Evolutionary conservation across 1,140 invertebrate genomes (phyloP), one percentile per base, ranked within the genome.

Genomic region (Halesus radiatus): DNA sequence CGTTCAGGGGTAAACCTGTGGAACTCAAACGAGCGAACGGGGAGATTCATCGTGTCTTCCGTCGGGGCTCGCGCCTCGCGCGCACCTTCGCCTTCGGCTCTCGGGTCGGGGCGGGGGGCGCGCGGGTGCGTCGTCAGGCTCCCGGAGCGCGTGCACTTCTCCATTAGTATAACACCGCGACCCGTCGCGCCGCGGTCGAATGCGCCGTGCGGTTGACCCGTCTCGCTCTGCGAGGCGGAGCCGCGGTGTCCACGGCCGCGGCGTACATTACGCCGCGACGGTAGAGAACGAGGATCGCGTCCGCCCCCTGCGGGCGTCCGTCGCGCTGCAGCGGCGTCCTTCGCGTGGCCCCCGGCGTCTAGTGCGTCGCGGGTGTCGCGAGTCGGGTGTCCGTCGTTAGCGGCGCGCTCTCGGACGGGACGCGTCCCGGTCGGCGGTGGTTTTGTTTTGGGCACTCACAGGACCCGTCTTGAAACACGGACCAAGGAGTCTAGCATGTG

Each of bases 401-500:
- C 87, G 87, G 86, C 87, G 86, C 79, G 84, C 86, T 87, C 87
- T 88, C 88, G 86, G 86, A 88, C 88, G 78, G 86, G 87, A 86
- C 86, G 80, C 85, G 85, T 83, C 82, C 87, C 87, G 81, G 89
- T 91, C 89, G 79, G 89, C 89, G 89, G 88, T 88, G 90, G 87
- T 88, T 87, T 86, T 88, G 90, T 88, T 91, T 92, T 90, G 91
- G 91, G 89, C 89, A 90, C 90, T 91, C 91, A 90, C 90, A 90
- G 91, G 93, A 94, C 94, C 94, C 94, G 94, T 96, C 95, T 96
- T 95, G 94, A 96, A 96, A 96, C 94, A 96, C 94, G 94, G 95
- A 96, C 94, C 94, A 96, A 95, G 94, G 94, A 95, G 94, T 96
- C 92, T 94, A 94, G 91, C 93, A 92, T 93, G 91, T 93, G 89